A percentile compares a stretch with the other conserved stretches of the same genome.
Conservation (phyloP, 2,797 vertebrate species). For the Xiphorhynchus erythropygius region DNA sequence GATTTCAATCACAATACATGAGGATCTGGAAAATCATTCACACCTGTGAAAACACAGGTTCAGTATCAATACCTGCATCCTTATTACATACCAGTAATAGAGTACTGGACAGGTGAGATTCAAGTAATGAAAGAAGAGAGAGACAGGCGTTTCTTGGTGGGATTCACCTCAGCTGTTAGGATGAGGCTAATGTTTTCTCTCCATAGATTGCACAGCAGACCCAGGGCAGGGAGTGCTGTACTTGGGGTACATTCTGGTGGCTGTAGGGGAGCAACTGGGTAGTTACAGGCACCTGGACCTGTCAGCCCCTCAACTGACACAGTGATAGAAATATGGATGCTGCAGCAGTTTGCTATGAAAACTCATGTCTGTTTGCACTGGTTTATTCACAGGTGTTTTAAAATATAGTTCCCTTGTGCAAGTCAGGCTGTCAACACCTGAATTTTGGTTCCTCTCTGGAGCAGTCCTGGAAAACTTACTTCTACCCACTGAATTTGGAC, state of each 20-base stretch:
- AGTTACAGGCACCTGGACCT: background rate
- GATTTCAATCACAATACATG: background rate
- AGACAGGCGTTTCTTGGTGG: background rate
- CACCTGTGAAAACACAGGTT: background rate
- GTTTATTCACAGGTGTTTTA: background rate
- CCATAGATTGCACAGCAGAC: accelerated
- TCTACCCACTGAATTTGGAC: background rate
- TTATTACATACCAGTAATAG: background rate
- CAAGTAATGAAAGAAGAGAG: background rate
- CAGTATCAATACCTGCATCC: background rate
- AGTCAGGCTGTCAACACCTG: background rate
- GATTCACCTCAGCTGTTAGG: background rate
- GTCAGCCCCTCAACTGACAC: background rate
- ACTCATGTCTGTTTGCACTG: accelerated
- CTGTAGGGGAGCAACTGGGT: background rate
- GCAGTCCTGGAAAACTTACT: background rate
- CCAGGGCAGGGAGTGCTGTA: background rate
- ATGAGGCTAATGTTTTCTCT: background rate
- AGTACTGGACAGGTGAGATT: background rate
- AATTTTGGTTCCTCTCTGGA: background rate
- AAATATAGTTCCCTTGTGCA: background rate
- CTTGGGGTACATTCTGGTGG: accelerated
- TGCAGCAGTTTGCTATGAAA: background rate
- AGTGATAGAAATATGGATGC: background rate
- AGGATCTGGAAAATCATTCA: background rate